Evolutionary conservation across 2,113 vertebrate species (phyloP).

Genomic region (Lonchura striata): DNA sequence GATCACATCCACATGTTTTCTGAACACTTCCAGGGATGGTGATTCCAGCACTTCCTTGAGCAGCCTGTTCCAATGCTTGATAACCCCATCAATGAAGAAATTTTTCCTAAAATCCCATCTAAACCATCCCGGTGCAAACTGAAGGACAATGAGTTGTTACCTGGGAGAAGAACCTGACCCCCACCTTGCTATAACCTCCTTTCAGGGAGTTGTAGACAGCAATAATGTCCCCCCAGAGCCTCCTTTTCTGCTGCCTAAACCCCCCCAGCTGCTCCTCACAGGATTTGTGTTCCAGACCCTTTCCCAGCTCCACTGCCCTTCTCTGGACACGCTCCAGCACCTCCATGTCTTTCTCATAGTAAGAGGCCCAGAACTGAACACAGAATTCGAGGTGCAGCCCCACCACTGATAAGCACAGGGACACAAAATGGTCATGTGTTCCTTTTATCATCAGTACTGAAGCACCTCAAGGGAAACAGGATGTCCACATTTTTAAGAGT

Average conservation of each 20-base stretch:
- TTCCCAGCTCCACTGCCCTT: neutral
- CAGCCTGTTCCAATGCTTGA: neutral
- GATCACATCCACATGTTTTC: neutral
- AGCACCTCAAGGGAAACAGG: neutral
- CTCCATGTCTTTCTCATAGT: rapidly evolving
- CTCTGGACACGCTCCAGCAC: rapidly evolving
- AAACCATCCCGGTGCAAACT: neutral
- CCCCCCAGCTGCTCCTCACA: neutral
- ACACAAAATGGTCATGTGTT: neutral
- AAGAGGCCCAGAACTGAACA: neutral
- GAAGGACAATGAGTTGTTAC: neutral
- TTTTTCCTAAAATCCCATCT: neutral
- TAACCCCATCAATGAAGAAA: neutral
- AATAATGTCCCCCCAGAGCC: neutral
- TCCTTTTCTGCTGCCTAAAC: neutral
- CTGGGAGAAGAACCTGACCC: neutral
- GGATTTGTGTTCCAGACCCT: neutral
- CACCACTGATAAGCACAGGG: neutral
- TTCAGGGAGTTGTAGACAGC: neutral
- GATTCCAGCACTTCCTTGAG: neutral
- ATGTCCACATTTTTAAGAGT: neutral
- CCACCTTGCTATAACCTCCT: neutral
- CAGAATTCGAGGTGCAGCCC: neutral
- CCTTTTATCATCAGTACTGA: neutral
- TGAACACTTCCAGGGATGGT: neutral